These are phyloP conservation scores for Agonopterix arenella DNA, from an alignment of 2,888 invertebrate genomes.

Conservation along the genomic window DNA sequence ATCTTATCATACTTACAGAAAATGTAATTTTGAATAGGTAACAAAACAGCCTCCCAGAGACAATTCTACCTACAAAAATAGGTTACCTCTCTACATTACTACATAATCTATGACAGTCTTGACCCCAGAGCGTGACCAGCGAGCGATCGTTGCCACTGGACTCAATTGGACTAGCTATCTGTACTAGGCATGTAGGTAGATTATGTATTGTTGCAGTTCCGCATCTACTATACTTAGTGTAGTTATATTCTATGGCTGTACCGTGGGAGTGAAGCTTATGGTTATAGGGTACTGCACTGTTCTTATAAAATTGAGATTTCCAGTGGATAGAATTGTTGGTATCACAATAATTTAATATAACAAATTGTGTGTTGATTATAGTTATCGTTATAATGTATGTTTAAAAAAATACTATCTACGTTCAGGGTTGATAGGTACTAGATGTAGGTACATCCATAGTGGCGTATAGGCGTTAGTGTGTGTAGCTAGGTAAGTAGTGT, in stretches of 20 bases:
- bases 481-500: too few species aligned
- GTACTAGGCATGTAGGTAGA: slow-evolving; percentile 14
- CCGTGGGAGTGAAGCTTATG: slow-evolving; percentile 10
- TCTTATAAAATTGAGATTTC: too few species aligned
- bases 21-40: not conserved
- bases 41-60: not conserved
- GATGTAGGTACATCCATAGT: too few species aligned
- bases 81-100: not conserved
- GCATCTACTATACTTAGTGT: slow-evolving; percentile 10
- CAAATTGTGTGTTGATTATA: too few species aligned
- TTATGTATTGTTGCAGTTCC: slow-evolving; percentile 16
- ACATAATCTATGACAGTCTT: slow-evolving; percentile 51
- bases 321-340: too few species aligned
- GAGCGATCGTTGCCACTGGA: slow-evolving; percentile 65
- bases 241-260: slow-evolving; percentile 3
- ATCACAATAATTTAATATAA: too few species aligned
- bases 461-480: too few species aligned
- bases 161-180: slow-evolving; percentile 47
- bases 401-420: too few species aligned
- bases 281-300: too few species aligned
- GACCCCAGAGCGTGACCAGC: slow-evolving; percentile 67
- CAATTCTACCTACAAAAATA: not conserved
- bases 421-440: too few species aligned
- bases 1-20: too few species aligned
- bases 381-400: too few species aligned